Evolutionary conservation across 2,888 invertebrate species (phyloP), one percentile per base, ranked within the genome.

Genomic region (Villa cingulata): DNA sequence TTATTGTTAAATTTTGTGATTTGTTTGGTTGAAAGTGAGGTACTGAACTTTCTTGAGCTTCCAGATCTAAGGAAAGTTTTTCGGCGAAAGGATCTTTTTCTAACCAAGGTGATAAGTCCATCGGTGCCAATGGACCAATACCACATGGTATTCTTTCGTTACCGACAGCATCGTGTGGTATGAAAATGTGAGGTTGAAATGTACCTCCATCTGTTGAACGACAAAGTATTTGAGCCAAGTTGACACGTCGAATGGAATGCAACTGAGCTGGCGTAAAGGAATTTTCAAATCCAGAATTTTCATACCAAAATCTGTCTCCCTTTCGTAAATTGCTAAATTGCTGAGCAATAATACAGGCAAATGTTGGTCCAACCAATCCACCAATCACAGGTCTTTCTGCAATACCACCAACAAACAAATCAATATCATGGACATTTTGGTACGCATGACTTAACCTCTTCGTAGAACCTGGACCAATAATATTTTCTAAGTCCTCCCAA

Each of bases 301-400:
- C 90, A 59, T 86, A 87, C 86, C 86, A 86, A 63, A 86, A 86
- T 50, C 85, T 71, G 62, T 86, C 85, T 15, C 86, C 86, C 61
- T 78, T 80, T 1, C 86, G 76, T 1, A 86, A 68, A 59, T 84
- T 83, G 12, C 78, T 74, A 60, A 90, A 90, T 65, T 89, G 88
- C 58, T 86, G 86, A 0, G 86, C 89, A 41, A 90, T 83, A 47
- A 91, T 84, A 61, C 90, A 91, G 27, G 86, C 86, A 57, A 90
- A 88, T 0, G 87, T 86, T 0, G 89, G 88, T 0, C 90, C 90
- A 0, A 90, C 85, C 3, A 89, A 67, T 1, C 86, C 88, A 1
- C 84, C 84, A 0, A 79, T 70, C 0, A 90, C 81, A 0, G 88
- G 85, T 36, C 81, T 76, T 59, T 90, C 90, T 0, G 87, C 81